Percentiles rank a stretch among this genome's conserved stretches.
Evolutionary conservation across 1,140 invertebrate genomes (phyloP).

Genomic region (Carcinoscorpius rotundicauda): DNA sequence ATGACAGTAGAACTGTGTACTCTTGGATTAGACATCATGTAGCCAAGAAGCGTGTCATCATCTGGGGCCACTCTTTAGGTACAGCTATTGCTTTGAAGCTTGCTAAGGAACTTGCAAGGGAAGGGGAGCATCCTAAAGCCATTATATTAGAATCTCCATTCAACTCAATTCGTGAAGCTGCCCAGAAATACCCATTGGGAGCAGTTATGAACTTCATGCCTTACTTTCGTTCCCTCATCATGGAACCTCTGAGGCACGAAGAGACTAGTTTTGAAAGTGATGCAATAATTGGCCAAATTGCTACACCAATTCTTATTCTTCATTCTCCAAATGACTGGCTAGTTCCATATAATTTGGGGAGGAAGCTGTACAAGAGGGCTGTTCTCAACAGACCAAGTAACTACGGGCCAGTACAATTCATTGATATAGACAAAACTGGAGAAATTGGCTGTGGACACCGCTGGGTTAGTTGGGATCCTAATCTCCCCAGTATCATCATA

Average conservation of each 20-base stretch:
- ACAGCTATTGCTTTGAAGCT: slow-evolving; percentile 13
- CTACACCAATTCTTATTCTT: slow-evolving; percentile 63
- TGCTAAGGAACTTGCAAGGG: slow-evolving; percentile 21
- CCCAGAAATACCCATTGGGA: slow-evolving; percentile 59
- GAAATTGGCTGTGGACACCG: slow-evolving; percentile 16
- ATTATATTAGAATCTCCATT: slow-evolving; percentile 76
- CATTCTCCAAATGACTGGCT: slow-evolving; percentile 78
- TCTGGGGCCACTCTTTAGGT: slow-evolving; percentile 22
- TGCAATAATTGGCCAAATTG: slow-evolving; percentile 37
- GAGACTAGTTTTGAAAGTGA: slow-evolving; percentile 19
- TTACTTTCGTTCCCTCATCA: slow-evolving; percentile 54
- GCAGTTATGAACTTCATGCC: slow-evolving; percentile 44
- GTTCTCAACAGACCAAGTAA: background rate
- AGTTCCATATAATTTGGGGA: slow-evolving; percentile 58
- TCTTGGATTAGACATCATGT: slow-evolving; percentile 6
- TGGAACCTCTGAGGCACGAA: slow-evolving; percentile 49
- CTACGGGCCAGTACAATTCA: background rate
- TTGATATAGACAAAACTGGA: background rate
- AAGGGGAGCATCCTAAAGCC: slow-evolving; percentile 41
- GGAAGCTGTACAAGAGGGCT: slow-evolving; percentile 43
- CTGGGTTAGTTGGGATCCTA: slow-evolving; percentile 11
- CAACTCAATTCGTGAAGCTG: slow-evolving; percentile 69
- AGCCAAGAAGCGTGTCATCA: background rate
- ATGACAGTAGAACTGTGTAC: slow-evolving; percentile 9
- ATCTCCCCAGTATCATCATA: slow-evolving; percentile 14